Conservation (phyloP, 23 tunicate genomes). For the Aplidium turbinatum region DNA sequence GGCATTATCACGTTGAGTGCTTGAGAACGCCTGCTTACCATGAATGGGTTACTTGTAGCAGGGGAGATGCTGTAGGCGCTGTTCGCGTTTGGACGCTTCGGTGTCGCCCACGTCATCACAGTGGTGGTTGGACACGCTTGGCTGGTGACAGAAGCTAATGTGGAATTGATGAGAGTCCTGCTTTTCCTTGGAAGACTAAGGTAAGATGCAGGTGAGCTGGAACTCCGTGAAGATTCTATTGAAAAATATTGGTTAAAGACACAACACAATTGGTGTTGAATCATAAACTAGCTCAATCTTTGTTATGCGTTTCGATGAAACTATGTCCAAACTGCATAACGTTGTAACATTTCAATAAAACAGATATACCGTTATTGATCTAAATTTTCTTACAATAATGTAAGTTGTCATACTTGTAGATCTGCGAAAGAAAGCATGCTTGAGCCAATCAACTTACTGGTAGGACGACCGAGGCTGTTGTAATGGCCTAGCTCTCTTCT, state of each 20-base stretch:
- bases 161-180: slow-evolving; percentile 3
- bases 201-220: slow-evolving; percentile 45
- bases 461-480: slow-evolving; percentile 62
- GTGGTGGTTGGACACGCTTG: not conserved
- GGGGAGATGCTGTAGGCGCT: slow-evolving; percentile 77
- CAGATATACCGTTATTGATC: too few species aligned
- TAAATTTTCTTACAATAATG: too few species aligned
- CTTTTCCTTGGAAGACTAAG: slow-evolving; percentile 43
- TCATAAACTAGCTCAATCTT: too few species aligned
- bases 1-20: too few species aligned
- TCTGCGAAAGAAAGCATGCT: not conserved
- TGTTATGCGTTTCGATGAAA: too few species aligned
- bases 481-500: slow-evolving; percentile 18
- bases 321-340: too few species aligned
- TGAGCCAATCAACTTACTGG: slow-evolving; percentile 18
- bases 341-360: too few species aligned
- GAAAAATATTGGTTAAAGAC: too few species aligned
- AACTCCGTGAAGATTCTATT: slow-evolving; percentile 20
- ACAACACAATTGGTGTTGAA: too few species aligned
- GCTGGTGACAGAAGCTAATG: not conserved
- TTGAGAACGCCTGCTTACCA: too few species aligned
- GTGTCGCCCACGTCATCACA: slow-evolving; percentile 67
- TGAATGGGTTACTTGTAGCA: slow-evolving; percentile 35
- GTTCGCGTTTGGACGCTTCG: slow-evolving; percentile 63
- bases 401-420: too few species aligned